These are phyloP conservation scores for Craniophora ligustri DNA, from an alignment of 2,888 invertebrate genomes.

Conservation along the genomic window DNA sequence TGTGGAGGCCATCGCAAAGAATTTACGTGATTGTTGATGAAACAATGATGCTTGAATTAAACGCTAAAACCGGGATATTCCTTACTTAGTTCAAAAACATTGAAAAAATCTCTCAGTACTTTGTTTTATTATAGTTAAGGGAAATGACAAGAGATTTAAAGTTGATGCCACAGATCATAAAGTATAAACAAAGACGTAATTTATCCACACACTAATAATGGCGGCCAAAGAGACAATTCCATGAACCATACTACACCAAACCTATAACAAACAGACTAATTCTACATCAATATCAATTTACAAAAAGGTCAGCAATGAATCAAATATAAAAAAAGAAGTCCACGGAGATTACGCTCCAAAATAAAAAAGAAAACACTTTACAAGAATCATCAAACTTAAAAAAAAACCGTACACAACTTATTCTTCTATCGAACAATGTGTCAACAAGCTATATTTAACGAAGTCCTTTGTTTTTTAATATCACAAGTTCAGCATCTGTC, in stretches of 20 bases:
- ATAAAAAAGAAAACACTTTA: slow-evolving; percentile 14
- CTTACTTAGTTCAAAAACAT: no score
- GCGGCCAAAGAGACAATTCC: not conserved
- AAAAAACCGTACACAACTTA: slow-evolving; percentile 15
- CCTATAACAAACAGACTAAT: not conserved
- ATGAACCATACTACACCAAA: slow-evolving; percentile 12
- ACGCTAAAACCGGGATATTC: no score
- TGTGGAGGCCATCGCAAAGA: no score
- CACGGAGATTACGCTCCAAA: slow-evolving; percentile 38
- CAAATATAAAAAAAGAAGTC: slow-evolving; percentile 20
- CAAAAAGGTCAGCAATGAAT: slow-evolving; percentile 5
- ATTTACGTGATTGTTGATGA: no score
- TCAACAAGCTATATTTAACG: slow-evolving; percentile 16
- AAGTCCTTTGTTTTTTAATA: slow-evolving; percentile 41
- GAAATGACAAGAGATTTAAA: no score
- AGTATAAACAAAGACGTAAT: no score
- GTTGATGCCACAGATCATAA: no score
- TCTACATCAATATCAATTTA: slow-evolving; percentile 8
- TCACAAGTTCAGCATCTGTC: slow-evolving; percentile 24
- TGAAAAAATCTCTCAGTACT: no score
- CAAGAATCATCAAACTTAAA: slow-evolving; percentile 30
- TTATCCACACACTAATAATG: no score
- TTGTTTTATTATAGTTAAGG: no score
- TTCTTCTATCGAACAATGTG: slow-evolving; percentile 4
- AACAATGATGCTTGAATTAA: no score